These are phyloP conservation scores for Macropus fuliginosus DNA, from an alignment of 2,797 vertebrate genomes.

Conservation along the genomic window DNA sequence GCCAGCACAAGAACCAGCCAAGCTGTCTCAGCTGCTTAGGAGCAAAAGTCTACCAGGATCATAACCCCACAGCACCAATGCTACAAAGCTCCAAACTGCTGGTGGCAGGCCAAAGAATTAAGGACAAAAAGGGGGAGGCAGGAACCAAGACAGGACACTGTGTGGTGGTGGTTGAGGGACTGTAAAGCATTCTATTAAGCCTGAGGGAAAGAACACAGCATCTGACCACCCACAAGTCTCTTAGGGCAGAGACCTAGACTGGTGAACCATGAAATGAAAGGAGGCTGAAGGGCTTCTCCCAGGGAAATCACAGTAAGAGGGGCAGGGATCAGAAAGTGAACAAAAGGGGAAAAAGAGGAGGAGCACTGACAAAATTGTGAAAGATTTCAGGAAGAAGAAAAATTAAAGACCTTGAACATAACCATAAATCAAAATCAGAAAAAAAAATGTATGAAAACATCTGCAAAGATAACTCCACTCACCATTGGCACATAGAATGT, in stretches of 20 bases:
- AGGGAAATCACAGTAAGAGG: not conserved
- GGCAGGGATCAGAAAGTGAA: not conserved
- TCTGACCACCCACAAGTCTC: not conserved
- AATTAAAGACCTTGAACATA: not conserved
- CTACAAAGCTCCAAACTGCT: not conserved
- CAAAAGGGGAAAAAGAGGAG: not conserved
- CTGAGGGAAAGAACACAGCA: not conserved
- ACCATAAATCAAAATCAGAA: too few species aligned
- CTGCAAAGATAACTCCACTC: too few species aligned
- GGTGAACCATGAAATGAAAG: not conserved
- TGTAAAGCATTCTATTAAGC: not conserved
- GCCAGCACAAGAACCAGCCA: not conserved
- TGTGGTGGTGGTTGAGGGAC: too few species aligned
- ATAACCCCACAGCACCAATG: not conserved
- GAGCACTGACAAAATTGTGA: not conserved
- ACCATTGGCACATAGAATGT: too few species aligned
- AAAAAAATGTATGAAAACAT: too few species aligned
- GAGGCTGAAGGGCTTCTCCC: not conserved
- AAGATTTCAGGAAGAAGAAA: not conserved
- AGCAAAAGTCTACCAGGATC: not conserved
- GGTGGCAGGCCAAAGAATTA: not conserved
- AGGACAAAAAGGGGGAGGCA: not conserved
- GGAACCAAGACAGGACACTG: not conserved
- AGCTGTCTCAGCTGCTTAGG: not conserved
- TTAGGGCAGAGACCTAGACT: not conserved